phyloP scores from a whole-genome alignment of 2,113 vertebrate species.

The Triplophysa dalaica region DNA sequence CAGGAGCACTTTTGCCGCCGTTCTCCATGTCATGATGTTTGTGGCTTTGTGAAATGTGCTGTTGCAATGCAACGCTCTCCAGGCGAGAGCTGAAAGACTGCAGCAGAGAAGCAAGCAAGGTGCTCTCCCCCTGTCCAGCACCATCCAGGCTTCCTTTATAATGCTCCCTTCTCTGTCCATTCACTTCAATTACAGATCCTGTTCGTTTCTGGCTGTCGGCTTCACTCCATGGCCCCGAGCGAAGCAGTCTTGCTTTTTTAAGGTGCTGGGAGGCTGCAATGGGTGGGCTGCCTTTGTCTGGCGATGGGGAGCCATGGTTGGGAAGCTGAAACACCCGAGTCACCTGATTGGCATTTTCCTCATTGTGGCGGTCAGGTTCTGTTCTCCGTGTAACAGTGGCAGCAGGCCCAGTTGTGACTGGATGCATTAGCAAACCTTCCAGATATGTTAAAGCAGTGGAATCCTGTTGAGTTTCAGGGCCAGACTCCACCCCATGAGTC shows the following conservation, averaged over 20 bases:
- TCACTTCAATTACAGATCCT: conserved; percentile 81
- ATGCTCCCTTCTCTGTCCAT: conserved; percentile 83
- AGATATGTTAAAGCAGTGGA: conserved; percentile 99
- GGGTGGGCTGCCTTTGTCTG: conserved; percentile 74
- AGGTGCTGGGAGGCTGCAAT: conserved; percentile 89
- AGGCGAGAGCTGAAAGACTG: conserved; percentile 97
- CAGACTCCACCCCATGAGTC: conserved; percentile 99
- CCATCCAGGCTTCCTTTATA: conserved; percentile 84
- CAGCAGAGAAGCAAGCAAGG: conserved; percentile 93
- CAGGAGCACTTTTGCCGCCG: conserved; percentile 73
- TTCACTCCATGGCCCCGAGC: conserved; percentile 91
- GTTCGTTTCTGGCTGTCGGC: conserved; percentile 81
- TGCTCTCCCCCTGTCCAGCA: conserved; percentile 93
- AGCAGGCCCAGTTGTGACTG: conserved; percentile 90
- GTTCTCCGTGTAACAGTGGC: conserved; percentile 85
- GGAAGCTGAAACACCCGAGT: conserved; percentile 80
- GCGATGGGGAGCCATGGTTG: conserved; percentile 80
- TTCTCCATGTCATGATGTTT: conserved; percentile 65
- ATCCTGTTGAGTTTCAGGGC: conserved; percentile 99
- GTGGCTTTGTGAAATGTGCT: conserved; percentile 71
- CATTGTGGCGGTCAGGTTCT: conserved; percentile 78
- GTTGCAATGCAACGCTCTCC: conserved; percentile 92
- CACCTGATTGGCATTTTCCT: conserved; percentile 83
- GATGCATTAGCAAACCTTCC: conserved; percentile 99
- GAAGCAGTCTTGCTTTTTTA: conserved; percentile 92